Evolutionary conservation across 2,113 vertebrate species (phyloP).

Genomic region (Petromus typicus): DNA sequence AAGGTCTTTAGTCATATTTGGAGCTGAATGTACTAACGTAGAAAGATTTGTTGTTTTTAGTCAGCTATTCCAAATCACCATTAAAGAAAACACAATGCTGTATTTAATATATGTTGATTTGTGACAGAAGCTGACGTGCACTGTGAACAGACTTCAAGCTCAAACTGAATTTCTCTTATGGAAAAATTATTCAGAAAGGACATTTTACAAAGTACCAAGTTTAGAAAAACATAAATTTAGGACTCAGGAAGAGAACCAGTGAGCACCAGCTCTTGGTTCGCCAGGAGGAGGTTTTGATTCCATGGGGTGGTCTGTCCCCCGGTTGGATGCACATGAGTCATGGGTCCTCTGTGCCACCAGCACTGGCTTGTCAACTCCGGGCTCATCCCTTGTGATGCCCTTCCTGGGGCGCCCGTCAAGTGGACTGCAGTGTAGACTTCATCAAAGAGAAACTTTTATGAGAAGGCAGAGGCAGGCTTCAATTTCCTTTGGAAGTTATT

Average conservation of each 20-base stretch:
- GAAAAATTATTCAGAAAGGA: conserved; percentile 48
- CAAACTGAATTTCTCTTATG: conserved; percentile 42
- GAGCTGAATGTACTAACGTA: not conserved
- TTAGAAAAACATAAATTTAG: conserved; percentile 57
- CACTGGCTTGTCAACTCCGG: not conserved
- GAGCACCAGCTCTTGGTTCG: not conserved
- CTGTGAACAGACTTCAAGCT: not conserved
- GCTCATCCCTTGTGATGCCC: not conserved
- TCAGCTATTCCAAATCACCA: conserved; percentile 49
- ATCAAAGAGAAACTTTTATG: conserved; percentile 37
- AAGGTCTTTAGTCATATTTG: not conserved
- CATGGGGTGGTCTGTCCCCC: not conserved
- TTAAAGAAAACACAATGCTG: conserved; percentile 15
- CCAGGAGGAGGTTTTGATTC: not conserved
- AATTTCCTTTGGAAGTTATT: conserved; percentile 48
- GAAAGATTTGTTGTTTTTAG: conserved; percentile 8
- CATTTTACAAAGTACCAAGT: conserved; percentile 37
- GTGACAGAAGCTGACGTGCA: not conserved
- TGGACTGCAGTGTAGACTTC: not conserved
- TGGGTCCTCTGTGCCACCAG: not conserved
- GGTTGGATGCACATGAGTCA: not conserved
- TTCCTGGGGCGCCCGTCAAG: not conserved
- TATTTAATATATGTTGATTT: conserved; percentile 49
- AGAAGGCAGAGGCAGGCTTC: not conserved
- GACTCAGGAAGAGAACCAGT: not conserved